A percentile compares a stretch with the other conserved stretches of the same genome.
Conservation (phyloP, 2,888 invertebrate genomes). For the Campoplex capitator region DNA sequence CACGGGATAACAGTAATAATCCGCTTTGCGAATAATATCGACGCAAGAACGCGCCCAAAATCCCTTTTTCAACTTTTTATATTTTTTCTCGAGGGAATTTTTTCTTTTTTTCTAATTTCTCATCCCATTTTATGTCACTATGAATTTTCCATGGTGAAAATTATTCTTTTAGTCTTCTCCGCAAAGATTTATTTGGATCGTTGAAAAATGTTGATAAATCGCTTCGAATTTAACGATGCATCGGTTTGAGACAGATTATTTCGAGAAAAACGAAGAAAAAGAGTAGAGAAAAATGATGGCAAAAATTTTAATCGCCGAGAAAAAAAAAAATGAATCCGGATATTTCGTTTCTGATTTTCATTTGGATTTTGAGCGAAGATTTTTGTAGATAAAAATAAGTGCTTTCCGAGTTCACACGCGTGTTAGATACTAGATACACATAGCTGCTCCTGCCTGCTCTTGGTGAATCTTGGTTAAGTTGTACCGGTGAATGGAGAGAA, state of each 20-base stretch:
- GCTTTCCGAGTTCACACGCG: background rate
- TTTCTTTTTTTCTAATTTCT: background rate
- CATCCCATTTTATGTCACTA: too few relatives aligned
- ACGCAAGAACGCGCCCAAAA: conserved; percentile 2
- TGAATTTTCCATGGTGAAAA: too few relatives aligned
- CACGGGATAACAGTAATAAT: conserved; percentile 50
- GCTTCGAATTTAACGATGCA: too few relatives aligned
- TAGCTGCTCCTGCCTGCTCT: background rate
- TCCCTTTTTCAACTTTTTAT: background rate
- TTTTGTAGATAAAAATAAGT: background rate
- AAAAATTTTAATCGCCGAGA: background rate
- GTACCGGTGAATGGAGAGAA: conserved; percentile 69
- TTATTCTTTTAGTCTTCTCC: too few relatives aligned
- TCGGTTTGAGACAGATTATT: background rate
- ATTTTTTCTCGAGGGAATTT: background rate
- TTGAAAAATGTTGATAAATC: too few relatives aligned
- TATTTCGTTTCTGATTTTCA: background rate
- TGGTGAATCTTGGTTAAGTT: conserved; percentile 51
- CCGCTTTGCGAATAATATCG: conserved; percentile 39
- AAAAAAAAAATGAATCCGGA: background rate
- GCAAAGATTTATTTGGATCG: too few relatives aligned
- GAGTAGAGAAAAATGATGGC: background rate
- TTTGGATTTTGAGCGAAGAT: background rate
- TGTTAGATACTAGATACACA: background rate
- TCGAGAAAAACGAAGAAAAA: background rate